Base-by-base conservation (phyloP, 2,888 invertebrate genomes). In the Pilophorus perplexus region DNA sequence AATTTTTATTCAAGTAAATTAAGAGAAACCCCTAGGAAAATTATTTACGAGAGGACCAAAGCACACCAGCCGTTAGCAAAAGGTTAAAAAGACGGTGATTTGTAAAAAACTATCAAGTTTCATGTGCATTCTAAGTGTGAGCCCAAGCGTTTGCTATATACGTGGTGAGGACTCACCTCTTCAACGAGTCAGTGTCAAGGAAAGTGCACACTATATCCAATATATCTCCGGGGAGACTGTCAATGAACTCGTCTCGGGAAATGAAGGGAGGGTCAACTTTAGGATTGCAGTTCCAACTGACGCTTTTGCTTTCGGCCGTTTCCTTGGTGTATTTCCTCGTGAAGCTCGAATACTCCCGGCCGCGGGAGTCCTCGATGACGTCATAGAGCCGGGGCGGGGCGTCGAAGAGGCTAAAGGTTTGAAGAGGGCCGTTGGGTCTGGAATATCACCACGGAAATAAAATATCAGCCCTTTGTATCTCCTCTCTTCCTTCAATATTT, bases 161-260 rank as follows among this genome's bases (percentile, higher is more conserved):
- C 33, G 48, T 8, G 14, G 42, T 28, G 50, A 37, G 16, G 27
- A 55, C 68, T 68, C 54, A 68, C 70, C 60, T 68, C 42, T 70
- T 59, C n/a, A 57, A 25, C 6, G 59, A 57, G 16, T 52, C 52
- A 20, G 62, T 27, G 44, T 50, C 46, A 44, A 68, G 52, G 57
- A 70, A 70, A 27, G 66, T 59, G 28, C 64, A 66, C 22, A 68
- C 67, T n/a, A 68, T 67, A 14, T 38, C 23, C 22, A 62, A 66
- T 28, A 72, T 68, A 64, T 71, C 70, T 18, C 48, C 48, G 16
- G 72, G 72, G 5, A 72, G 66, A 2, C 69, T 57, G 12, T 68
- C 67, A 20, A 71, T 42, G 70, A 72, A 70, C 18, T 70, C 59
- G 46, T 72, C 67, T 16, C 71, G 57, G 8, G 64, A 44, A 10